A percentile compares a stretch with the other conserved stretches of the same genome.
Conservation (phyloP, 2,113 vertebrate genomes). For the Leptodactylus fuscus region DNA sequence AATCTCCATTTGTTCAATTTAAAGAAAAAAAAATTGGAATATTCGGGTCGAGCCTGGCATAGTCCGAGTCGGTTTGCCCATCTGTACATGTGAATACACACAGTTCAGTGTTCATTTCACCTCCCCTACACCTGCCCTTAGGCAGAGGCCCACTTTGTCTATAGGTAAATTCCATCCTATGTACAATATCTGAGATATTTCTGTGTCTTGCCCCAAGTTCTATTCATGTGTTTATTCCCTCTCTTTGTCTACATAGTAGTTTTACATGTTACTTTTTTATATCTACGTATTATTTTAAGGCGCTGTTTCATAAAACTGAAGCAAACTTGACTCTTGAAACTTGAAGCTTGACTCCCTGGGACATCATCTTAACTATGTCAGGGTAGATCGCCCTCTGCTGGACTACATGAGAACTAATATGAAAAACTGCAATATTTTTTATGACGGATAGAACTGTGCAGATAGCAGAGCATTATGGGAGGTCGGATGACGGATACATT, state of each 20-base stretch:
- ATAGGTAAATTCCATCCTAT: too few species aligned
- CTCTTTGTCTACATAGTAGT: neutral
- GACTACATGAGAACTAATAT: neutral
- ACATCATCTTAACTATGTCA: neutral
- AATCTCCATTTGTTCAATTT: too few species aligned
- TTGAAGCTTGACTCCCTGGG: too few species aligned
- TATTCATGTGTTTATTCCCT: neutral
- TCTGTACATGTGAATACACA: too few species aligned
- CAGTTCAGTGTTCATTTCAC: too few species aligned
- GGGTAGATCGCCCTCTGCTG: neutral
- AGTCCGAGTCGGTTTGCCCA: too few species aligned
- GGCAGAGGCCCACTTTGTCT: neutral
- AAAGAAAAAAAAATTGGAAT: too few species aligned
- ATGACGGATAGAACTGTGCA: neutral
- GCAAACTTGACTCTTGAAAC: neutral
- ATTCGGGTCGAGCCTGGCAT: too few species aligned
- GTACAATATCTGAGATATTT: too few species aligned
- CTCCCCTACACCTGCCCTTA: too few species aligned
- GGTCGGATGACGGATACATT: neutral
- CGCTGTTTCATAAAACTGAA: neutral
- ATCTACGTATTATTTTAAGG: neutral
- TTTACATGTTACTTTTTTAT: neutral
- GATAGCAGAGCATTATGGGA: neutral
- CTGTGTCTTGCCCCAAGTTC: too few species aligned
- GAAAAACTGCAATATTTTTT: neutral